A percentile compares a stretch with the other conserved stretches of the same genome.
Conservation (phyloP, 2,113 vertebrate genomes). For the Felis catus region DNA sequence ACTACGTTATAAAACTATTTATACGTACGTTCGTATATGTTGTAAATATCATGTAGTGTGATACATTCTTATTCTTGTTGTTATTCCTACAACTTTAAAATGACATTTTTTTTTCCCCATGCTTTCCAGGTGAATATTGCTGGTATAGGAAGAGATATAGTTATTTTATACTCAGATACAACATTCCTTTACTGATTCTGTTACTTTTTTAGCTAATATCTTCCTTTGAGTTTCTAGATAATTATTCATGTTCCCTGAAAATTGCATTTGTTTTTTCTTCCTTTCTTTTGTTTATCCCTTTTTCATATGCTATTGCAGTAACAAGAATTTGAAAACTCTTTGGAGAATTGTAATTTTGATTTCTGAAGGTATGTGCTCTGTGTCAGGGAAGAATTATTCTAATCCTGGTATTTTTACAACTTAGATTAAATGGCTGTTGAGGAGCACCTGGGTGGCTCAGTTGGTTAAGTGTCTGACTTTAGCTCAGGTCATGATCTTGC, state of each 20-base stretch:
- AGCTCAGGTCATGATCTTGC: too few species aligned
- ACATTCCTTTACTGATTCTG: background rate
- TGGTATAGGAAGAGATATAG: background rate
- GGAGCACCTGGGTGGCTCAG: too few species aligned
- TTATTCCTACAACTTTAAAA: background rate
- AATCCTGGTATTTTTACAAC: background rate
- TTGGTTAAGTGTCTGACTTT: too few species aligned
- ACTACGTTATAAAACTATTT: background rate
- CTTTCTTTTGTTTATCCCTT: background rate
- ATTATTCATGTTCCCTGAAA: background rate
- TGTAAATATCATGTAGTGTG: background rate
- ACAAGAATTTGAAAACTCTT: background rate
- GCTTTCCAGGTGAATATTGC: background rate
- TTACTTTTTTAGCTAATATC: background rate
- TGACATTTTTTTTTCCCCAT: background rate
- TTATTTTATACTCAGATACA: background rate
- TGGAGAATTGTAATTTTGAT: background rate
- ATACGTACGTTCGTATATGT: background rate
- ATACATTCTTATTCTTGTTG: background rate
- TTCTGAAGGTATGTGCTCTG: background rate
- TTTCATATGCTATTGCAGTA: background rate
- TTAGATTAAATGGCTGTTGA: background rate
- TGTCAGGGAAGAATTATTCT: background rate
- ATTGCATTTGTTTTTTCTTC: background rate
- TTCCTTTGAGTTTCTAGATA: background rate